Conservation (phyloP, 2,113 vertebrate species). For the Toxotes chatareus region DNA sequence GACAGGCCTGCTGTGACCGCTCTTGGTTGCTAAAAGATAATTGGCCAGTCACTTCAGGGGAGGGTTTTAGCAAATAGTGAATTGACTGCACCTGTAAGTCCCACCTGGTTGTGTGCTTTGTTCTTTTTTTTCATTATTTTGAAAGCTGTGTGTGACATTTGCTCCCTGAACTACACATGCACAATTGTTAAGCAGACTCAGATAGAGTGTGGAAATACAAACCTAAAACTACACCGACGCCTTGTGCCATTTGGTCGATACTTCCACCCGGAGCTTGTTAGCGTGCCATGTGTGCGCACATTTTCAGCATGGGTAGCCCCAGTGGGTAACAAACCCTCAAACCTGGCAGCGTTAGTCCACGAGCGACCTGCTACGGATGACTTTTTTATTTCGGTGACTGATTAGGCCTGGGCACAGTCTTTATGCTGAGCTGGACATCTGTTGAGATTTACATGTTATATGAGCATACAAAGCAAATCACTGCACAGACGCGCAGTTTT, state of each 20-base stretch:
- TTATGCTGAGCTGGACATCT: slow-evolving; percentile 59
- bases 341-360: slow-evolving; percentile 34
- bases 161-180: neutral
- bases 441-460: slow-evolving; percentile 29
- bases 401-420: slow-evolving; percentile 18
- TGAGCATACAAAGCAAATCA: neutral
- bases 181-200: neutral
- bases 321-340: slow-evolving; percentile 42
- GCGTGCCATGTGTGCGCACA: slow-evolving; percentile 58
- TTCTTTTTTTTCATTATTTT: neutral
- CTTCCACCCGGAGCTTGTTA: slow-evolving; percentile 21
- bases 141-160: neutral
- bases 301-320: slow-evolving; percentile 64
- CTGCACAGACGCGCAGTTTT: slow-evolving; percentile 13
- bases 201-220: neutral
- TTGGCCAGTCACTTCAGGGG: neutral
- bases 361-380: slow-evolving; percentile 46
- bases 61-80: neutral
- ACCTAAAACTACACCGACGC: neutral
- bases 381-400: slow-evolving; percentile 33
- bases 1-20: neutral
- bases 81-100: neutral
- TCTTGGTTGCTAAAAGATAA: neutral
- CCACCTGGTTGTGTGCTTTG: too few relatives aligned
- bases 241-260: slow-evolving; percentile 7